Conservation (phyloP, 1,140 invertebrate genomes). For the Lasioglossum baleicum region DNA sequence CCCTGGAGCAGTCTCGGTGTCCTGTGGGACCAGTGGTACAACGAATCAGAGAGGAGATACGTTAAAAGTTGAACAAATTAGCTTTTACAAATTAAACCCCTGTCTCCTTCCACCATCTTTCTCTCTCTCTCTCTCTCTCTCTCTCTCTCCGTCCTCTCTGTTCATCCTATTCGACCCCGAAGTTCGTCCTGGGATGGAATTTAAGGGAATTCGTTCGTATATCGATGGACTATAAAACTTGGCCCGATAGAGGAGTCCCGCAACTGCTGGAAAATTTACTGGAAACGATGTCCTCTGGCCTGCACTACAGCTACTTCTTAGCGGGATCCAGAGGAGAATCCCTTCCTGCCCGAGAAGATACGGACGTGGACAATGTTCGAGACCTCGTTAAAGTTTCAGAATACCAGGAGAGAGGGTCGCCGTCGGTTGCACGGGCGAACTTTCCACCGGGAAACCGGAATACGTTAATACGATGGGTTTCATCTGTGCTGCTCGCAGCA, state of each 20-base stretch:
- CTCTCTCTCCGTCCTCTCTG: not conserved
- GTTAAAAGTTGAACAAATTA: conserved; percentile 77
- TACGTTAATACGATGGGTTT: conserved; percentile 11
- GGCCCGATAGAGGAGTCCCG: conserved; percentile 15
- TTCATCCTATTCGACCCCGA: conserved; percentile 22
- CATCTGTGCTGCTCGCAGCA: not conserved
- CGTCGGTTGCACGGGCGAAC: not conserved
- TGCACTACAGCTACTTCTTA: conserved; percentile 46
- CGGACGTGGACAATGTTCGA: conserved; percentile 46
- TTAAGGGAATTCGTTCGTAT: conserved; percentile 67
- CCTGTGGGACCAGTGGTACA: not conserved
- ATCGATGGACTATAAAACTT: conserved; percentile 70
- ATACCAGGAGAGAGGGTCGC: not conserved
- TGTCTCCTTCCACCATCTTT: conserved; percentile 35
- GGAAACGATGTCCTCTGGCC: conserved; percentile 61
- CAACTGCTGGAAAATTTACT: conserved; percentile 65
- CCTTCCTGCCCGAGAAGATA: conserved; percentile 19
- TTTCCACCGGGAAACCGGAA: not conserved
- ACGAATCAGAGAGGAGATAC: conserved; percentile 14
- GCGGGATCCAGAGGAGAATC: conserved; percentile 29
- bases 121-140: not conserved
- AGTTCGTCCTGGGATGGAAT: conserved; percentile 61
- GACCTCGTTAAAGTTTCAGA: conserved; percentile 59
- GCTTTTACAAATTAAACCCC: conserved; percentile 77
- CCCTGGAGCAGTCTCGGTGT: conserved; percentile 24